These are phyloP conservation scores for Anisognathus igniventris DNA, from an alignment of 2,797 vertebrate species.

Conservation along the genomic window DNA sequence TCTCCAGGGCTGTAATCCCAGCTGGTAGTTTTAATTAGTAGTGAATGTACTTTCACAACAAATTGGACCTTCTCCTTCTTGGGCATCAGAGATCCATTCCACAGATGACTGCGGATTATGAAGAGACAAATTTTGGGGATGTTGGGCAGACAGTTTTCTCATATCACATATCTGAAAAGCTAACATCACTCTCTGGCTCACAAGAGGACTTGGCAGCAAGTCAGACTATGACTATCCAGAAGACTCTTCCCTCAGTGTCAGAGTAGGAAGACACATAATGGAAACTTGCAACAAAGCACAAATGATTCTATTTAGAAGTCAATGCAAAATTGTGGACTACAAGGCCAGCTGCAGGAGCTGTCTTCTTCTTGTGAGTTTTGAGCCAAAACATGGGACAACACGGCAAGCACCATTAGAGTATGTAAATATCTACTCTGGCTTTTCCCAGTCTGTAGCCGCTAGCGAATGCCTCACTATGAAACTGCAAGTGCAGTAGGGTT, in stretches of 20 bases:
- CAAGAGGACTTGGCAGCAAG: conserved; percentile 24
- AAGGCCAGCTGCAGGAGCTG: conserved; percentile 1
- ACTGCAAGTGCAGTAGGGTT: conserved; percentile 35
- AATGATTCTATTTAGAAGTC: conserved; percentile 4
- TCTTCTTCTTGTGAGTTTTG: not conserved
- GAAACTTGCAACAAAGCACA: not conserved
- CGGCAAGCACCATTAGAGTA: not conserved
- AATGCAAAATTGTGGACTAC: not conserved
- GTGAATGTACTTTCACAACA: conserved; percentile 35
- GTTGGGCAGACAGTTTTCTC: not conserved
- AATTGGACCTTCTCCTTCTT: conserved; percentile 33
- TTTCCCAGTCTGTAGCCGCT: not conserved
- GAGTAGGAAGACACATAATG: not conserved
- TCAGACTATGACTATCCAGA: not conserved
- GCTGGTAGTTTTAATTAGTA: conserved; percentile 42
- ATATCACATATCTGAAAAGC: conserved; percentile 18
- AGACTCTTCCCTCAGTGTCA: conserved; percentile 3
- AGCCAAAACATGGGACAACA: not conserved
- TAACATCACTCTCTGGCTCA: not conserved
- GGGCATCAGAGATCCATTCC: conserved; percentile 15
- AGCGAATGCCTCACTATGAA: not conserved
- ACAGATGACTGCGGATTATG: conserved; percentile 23
- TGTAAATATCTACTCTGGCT: not conserved
- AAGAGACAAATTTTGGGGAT: conserved; percentile 18
- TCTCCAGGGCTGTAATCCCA: conserved; percentile 28